Evolutionary conservation across 2,113 vertebrate species (phyloP).

Genomic region (Sylvilagus bachmani): DNA sequence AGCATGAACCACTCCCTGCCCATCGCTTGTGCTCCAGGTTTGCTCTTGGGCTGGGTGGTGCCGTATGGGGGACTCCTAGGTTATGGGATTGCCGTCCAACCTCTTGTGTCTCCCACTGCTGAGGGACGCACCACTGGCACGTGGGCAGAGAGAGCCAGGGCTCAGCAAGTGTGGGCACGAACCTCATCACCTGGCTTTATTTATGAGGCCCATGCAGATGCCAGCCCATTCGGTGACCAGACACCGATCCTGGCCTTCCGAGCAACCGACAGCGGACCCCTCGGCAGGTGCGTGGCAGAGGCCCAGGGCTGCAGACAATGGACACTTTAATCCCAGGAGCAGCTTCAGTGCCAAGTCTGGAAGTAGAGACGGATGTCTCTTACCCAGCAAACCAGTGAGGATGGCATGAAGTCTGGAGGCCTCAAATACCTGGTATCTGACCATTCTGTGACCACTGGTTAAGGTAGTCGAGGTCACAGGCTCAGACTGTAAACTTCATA

Average conservation of each 20-base stretch:
- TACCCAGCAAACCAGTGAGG: not conserved
- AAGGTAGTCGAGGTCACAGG: not conserved
- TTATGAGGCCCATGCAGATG: not conserved
- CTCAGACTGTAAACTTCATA: not conserved
- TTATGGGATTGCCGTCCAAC: not conserved
- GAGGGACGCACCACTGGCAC: accelerated
- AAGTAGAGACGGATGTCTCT: constrained; percentile 28
- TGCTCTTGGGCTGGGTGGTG: not conserved
- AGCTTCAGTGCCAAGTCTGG: constrained; percentile 28
- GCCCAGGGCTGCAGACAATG: constrained; percentile 15
- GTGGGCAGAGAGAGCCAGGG: not conserved
- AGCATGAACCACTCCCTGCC: not conserved
- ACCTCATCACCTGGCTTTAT: not conserved
- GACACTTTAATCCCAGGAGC: constrained; percentile 1
- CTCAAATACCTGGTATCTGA: not conserved
- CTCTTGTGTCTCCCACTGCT: not conserved
- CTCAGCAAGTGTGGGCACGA: not conserved
- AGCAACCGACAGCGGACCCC: not conserved
- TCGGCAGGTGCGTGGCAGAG: not conserved
- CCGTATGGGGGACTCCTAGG: not conserved
- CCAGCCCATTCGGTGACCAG: constrained; percentile 6
- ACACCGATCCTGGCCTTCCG: not conserved
- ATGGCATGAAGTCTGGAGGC: not conserved
- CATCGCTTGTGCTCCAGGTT: not conserved
- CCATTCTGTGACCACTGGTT: not conserved